Conservation (phyloP, 2,888 invertebrate genomes). For the Cremastinae sp. region DNA sequence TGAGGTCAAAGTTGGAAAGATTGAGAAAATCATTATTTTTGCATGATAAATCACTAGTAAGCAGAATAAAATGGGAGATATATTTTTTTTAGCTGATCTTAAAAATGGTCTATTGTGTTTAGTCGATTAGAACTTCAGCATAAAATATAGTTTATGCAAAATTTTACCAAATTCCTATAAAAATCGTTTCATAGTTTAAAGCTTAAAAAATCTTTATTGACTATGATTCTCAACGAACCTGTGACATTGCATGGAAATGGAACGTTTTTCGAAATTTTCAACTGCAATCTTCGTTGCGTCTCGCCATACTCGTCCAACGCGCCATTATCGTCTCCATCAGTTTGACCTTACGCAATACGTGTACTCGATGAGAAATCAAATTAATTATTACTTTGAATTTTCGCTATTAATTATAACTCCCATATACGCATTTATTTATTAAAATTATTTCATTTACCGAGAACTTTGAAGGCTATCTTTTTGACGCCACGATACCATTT, state of each 20-base stretch:
- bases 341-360: conserved; percentile 58
- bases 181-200: too few relatives aligned
- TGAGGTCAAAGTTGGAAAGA: too few relatives aligned
- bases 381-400: background rate
- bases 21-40: too few relatives aligned
- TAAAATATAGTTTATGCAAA: too few relatives aligned
- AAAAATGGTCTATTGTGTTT: too few relatives aligned
- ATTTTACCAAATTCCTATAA: too few relatives aligned
- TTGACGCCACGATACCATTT: conserved; percentile 59
- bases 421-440: background rate
- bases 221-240: too few relatives aligned
- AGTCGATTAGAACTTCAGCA: too few relatives aligned
- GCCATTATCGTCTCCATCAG: conserved; percentile 58
- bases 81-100: too few relatives aligned
- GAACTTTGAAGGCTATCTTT: conserved; percentile 54
- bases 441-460: conserved; percentile 62
- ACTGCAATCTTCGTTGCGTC: conserved; percentile 62
- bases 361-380: background rate
- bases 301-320: conserved; percentile 55
- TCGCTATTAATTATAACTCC: background rate
- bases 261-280: conserved; percentile 54
- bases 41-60: too few relatives aligned
- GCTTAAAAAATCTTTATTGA: too few relatives aligned
- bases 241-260: conserved; percentile 74
- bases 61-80: too few relatives aligned